These are phyloP conservation scores for Philereme vetulata DNA, from an alignment of 2,888 invertebrate species.

Conservation along the genomic window DNA sequence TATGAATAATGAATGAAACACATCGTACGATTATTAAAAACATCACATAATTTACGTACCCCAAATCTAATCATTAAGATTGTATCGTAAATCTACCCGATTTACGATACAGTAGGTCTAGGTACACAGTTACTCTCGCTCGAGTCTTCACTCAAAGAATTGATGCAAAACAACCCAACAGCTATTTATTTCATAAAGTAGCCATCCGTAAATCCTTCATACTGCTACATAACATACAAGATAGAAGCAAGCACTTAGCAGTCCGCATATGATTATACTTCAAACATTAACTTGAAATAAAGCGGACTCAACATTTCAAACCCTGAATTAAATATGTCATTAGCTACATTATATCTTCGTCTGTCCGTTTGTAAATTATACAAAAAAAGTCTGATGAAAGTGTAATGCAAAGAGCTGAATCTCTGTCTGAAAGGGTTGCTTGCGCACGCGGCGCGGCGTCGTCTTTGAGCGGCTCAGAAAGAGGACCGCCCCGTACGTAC, in stretches of 20 bases:
- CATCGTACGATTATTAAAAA: no score
- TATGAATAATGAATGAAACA: no score
- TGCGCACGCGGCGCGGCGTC: conserved; percentile 65
- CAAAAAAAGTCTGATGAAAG: conserved; percentile 70
- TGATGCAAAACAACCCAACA: no score
- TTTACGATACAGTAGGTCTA: no score
- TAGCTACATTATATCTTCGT: conserved; percentile 68
- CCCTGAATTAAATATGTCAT: conserved; percentile 72
- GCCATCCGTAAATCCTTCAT: neutral
- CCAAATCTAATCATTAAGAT: no score
- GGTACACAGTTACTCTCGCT: no score
- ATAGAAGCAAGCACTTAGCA: conserved; percentile 43
- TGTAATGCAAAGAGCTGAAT: conserved; percentile 65
- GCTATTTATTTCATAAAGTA: neutral
- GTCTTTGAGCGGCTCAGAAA: conserved; percentile 54
- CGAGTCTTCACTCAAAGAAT: no score
- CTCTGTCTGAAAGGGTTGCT: conserved; percentile 66
- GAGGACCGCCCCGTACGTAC: conserved; percentile 68
- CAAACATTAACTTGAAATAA: conserved; percentile 53
- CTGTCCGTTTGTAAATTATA: conserved; percentile 61
- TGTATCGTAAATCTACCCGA: no score
- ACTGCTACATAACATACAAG: neutral
- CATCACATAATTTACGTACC: no score
- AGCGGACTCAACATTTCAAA: conserved; percentile 54
- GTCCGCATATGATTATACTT: conserved; percentile 45